These are phyloP conservation scores for Notarius lentiginosus DNA, from an alignment of 2,113 vertebrate genomes.

Conservation along the genomic window DNA sequence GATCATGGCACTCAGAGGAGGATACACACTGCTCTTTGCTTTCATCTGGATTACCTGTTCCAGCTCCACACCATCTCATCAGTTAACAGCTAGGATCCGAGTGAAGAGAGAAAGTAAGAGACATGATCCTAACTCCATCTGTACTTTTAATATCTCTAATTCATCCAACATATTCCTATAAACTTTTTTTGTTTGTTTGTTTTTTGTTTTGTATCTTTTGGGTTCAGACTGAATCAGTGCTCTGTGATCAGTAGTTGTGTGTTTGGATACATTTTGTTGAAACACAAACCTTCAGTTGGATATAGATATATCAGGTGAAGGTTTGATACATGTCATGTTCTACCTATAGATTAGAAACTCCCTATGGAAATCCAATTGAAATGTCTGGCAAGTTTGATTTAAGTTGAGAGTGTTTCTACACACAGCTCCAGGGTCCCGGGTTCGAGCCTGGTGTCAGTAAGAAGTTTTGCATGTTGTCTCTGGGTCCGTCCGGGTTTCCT, in stretches of 20 bases:
- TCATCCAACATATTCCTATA: not conserved
- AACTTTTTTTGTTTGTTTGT: not conserved
- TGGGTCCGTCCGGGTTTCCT: not conserved
- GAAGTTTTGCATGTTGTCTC: not conserved
- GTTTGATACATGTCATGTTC: not conserved
- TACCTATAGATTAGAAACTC: too few relatives aligned
- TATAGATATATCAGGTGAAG: not conserved
- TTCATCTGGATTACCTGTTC: not conserved
- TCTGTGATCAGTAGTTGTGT: not conserved
- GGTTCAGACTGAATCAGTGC: not conserved
- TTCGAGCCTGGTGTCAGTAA: not conserved
- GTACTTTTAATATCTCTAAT: not conserved
- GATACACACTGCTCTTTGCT: not conserved
- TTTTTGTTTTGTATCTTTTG: not conserved
- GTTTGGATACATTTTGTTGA: too few relatives aligned
- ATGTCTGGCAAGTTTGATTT: not conserved
- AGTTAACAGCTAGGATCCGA: not conserved
- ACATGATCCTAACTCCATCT: not conserved
- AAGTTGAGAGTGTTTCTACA: not conserved
- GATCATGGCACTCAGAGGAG: not conserved
- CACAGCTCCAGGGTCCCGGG: not conserved
- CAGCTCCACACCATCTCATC: not conserved
- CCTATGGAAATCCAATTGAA: not conserved
- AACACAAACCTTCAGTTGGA: not conserved
- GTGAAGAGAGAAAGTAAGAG: constrained; percentile 16